Evolutionary conservation across 2,797 vertebrate genomes (phyloP), one percentile per base, ranked within the genome.

Genomic region (Hyperoplus lanceolatus): DNA sequence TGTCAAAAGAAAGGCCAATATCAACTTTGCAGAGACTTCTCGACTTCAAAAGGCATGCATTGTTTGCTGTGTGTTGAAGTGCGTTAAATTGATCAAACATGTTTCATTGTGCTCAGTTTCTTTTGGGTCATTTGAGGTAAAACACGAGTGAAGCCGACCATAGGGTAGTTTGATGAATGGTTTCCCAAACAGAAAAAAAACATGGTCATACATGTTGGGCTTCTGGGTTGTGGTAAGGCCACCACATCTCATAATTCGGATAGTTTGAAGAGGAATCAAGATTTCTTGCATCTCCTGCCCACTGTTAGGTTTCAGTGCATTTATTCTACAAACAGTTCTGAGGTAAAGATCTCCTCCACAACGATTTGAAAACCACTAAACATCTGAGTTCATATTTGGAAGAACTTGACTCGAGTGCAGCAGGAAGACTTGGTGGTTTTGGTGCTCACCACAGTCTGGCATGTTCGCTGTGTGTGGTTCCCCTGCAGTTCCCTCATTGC

Each of bases 371-470:
- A 76, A 73, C 42, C 49, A 48, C 64, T 42, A 61, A 75, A 55
- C 14, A 68, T 54, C 39, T 83, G 78, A 85, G 59, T 74, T 79
- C 82, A 81, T 73, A 68, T 81, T 53, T 87, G 81, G 83, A 81
- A 18, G 43, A 60, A 7, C 73, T 64, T 79, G 74, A 85, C 43
- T 83, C n/a, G 9, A 41, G 64, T 69, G 66, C 50, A 60, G 65
- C 53, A 60, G 65, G 39, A 65, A 46, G 64, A 55, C 69, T 43
- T 42, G 9, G 21, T 51, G 76, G 73, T 73, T 81, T 29, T 77
- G 64, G 55, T 63, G 64, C 29, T 64, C 4, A n/a, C 81, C 80
- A 58, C 75, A 77, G 51, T 84, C 45, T 21, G 68, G 78, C 79
- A 55, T 16, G 49, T 46, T 57, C 59, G 38, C 50, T 39, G 58